phyloP scores from a whole-genome alignment of 1,140 invertebrate species.

The Orussus abietinus region DNA sequence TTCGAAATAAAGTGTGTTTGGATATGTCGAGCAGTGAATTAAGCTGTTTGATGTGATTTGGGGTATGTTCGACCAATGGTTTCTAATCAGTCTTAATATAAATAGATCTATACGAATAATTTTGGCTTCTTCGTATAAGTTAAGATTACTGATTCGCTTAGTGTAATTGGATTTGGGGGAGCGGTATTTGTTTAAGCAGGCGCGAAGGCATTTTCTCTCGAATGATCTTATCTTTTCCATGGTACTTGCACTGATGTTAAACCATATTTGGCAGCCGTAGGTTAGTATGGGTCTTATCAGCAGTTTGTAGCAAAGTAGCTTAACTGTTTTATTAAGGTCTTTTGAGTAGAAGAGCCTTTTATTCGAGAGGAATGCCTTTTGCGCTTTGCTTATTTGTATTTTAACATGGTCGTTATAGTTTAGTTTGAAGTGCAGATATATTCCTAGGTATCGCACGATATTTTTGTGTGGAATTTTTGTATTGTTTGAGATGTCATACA shows the following conservation, averaged over 20 bases:
- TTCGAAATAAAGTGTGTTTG: too few relatives aligned
- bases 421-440: constrained; percentile 16
- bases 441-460: constrained; percentile 17
- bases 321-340: not conserved
- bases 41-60: too few relatives aligned
- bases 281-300: constrained; percentile 15
- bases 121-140: too few relatives aligned
- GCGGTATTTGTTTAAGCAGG: constrained; percentile 11
- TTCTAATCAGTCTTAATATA: too few relatives aligned
- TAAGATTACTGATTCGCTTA: too few relatives aligned
- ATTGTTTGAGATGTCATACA: not conserved
- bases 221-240: constrained; percentile 19
- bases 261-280: constrained; percentile 18
- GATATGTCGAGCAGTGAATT: too few relatives aligned
- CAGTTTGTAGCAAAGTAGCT: constrained; percentile 14
- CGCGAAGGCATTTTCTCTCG: constrained; percentile 20
- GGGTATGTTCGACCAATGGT: too few relatives aligned
- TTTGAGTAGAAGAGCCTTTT: constrained; percentile 18
- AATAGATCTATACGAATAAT: too few relatives aligned
- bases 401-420: constrained; percentile 14
- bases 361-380: constrained; percentile 4
- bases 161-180: too few relatives aligned
- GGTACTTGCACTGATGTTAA: constrained; percentile 4
- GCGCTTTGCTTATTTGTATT: constrained; percentile 17
- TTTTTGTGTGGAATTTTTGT: constrained; percentile 12